Evolutionary conservation across 2,797 vertebrate genomes (phyloP).

Genomic region (Acanthurus lineatus): DNA sequence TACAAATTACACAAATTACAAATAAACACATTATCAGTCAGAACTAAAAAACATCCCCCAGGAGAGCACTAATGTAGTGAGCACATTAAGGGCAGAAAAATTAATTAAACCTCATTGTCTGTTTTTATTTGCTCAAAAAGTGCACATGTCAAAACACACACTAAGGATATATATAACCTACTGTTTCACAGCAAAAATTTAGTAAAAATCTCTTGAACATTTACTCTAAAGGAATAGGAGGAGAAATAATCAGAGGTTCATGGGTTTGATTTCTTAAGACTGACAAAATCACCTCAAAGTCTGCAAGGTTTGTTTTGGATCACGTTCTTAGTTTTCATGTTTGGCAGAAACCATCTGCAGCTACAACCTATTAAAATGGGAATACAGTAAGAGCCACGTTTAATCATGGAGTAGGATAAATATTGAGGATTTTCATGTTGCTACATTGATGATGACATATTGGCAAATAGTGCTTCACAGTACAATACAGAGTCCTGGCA

Average conservation of each 20-base stretch:
- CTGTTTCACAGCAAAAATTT: no score
- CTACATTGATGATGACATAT: conserved; percentile 39
- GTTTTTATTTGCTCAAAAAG: no score
- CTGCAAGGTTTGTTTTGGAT: conserved; percentile 60
- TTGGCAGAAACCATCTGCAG: conserved; percentile 65
- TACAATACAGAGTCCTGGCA: conserved; percentile 44
- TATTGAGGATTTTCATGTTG: conserved; percentile 48
- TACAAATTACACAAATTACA: no score
- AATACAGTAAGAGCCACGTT: conserved; percentile 49
- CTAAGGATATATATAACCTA: no score
- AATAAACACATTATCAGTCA: no score
- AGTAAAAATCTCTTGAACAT: conserved; percentile 8
- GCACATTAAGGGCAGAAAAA: no score
- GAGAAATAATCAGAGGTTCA: conserved; percentile 61
- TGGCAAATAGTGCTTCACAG: conserved; percentile 42
- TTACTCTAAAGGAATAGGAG: conserved; percentile 29
- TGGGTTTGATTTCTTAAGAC: conserved; percentile 68
- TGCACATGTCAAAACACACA: no score
- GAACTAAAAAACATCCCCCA: no score
- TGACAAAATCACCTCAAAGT: conserved; percentile 43
- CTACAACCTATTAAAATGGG: conserved; percentile 71
- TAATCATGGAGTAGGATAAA: conserved; percentile 57
- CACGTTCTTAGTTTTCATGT: conserved; percentile 30
- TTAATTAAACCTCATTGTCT: no score
- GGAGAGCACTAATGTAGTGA: no score